Conservation (phyloP, 2,113 vertebrate genomes). For the Corythornis cristatus region DNA sequence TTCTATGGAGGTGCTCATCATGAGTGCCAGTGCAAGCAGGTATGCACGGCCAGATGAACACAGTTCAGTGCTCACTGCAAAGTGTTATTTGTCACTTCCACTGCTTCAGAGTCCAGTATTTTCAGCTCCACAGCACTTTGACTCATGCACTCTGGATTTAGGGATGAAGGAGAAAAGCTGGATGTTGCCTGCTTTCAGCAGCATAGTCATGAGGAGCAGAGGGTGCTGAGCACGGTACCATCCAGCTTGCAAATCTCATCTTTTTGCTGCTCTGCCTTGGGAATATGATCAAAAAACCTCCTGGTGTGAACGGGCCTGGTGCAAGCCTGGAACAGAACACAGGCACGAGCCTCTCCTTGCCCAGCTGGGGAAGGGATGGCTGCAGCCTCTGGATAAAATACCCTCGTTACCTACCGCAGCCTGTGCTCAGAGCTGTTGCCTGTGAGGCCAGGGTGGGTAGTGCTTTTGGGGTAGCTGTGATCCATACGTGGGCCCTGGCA, state of each 20-base stretch:
- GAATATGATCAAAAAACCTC: not conserved
- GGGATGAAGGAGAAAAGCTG: not conserved
- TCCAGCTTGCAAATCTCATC: not conserved
- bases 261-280: not conserved
- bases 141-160: rapidly evolving
- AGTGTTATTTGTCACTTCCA: not conserved
- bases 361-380: not conserved
- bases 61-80: not conserved
- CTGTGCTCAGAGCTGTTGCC: not conserved
- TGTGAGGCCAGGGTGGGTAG: rapidly evolving
- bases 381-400: not conserved
- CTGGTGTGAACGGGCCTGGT: not conserved
- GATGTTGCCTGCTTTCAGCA: not conserved
- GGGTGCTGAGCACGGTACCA: rapidly evolving
- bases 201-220: not conserved
- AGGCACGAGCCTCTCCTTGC: not conserved
- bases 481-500: not conserved
- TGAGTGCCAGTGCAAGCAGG: rapidly evolving
- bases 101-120: not conserved
- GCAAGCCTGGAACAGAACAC: not conserved
- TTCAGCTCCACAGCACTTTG: not conserved
- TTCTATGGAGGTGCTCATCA: rapidly evolving
- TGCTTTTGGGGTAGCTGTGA: not conserved
- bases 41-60: rapidly evolving
- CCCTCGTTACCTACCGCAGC: not conserved